Conservation (phyloP, 2,113 vertebrate genomes). For the Motacilla alba region DNA sequence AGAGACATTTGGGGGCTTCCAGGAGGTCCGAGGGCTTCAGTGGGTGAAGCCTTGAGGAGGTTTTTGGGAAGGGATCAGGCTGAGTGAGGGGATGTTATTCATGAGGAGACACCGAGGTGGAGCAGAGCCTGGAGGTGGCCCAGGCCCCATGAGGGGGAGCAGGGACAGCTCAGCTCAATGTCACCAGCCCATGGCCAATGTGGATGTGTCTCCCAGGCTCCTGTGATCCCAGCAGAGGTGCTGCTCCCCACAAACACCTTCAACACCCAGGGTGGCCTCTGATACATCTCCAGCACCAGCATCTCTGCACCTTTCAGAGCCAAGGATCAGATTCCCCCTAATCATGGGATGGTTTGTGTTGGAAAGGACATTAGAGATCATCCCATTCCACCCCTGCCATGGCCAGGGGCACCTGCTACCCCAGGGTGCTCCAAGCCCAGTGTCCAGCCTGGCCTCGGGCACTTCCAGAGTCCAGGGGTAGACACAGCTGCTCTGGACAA, state of each 20-base stretch:
- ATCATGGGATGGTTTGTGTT: background rate
- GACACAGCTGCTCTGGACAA: background rate
- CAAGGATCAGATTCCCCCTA: background rate
- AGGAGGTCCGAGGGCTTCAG: background rate
- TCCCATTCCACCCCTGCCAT: background rate
- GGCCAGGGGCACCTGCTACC: fast-evolving
- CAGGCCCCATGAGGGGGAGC: background rate
- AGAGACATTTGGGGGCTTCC: background rate
- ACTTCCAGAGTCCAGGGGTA: background rate
- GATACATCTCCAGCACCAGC: background rate
- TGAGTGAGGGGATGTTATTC: fast-evolving
- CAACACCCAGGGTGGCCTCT: fast-evolving
- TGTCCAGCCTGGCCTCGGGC: fast-evolving
- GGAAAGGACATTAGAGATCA: background rate
- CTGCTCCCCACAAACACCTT: background rate
- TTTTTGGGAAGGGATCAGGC: background rate
- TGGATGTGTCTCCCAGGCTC: background rate
- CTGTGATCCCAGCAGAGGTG: fast-evolving
- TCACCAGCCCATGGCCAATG: fast-evolving
- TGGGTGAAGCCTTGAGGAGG: background rate
- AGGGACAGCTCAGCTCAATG: background rate
- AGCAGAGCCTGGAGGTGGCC: background rate
- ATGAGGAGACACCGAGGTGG: fast-evolving
- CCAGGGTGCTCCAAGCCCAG: background rate
- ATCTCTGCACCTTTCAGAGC: background rate